These are phyloP conservation scores for Hoplostethus atlanticus DNA, from an alignment of 2,797 vertebrate species.

Conservation along the genomic window DNA sequence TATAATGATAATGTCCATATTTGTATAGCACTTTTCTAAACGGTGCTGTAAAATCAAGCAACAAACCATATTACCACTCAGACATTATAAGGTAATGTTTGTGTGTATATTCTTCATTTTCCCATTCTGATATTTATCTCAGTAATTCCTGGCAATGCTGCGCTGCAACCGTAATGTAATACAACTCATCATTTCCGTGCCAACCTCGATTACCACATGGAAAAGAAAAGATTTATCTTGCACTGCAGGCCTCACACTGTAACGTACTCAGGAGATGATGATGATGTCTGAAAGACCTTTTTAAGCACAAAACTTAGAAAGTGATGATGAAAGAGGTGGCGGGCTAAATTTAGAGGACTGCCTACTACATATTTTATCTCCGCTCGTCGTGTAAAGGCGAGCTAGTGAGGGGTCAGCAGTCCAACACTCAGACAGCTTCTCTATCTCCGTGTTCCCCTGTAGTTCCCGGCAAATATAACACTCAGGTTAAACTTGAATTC, in stretches of 20 bases:
- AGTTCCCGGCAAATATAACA: slow-evolving; percentile 29
- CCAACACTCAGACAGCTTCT: slow-evolving; percentile 46
- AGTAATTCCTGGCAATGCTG: neutral
- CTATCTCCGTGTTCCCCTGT: slow-evolving; percentile 20
- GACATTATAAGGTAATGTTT: neutral
- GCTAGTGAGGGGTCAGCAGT: slow-evolving; percentile 72
- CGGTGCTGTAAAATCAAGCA: no score
- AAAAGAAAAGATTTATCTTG: slow-evolving; percentile 3
- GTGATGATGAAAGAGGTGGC: slow-evolving; percentile 77
- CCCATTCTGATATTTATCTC: neutral
- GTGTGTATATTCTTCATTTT: neutral
- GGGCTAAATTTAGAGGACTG: slow-evolving; percentile 75
- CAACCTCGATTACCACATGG: neutral
- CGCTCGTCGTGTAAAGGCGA: slow-evolving; percentile 63
- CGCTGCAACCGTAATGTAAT: neutral
- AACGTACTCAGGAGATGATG: slow-evolving; percentile 43
- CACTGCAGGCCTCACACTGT: slow-evolving; percentile 13
- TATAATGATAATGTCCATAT: no score
- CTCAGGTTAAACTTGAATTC: slow-evolving; percentile 13
- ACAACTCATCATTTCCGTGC: slow-evolving; percentile 17
- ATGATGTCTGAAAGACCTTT: slow-evolving; percentile 54
- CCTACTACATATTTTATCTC: slow-evolving; percentile 82
- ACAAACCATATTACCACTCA: neutral
- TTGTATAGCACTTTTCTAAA: no score
- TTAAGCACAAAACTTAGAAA: slow-evolving; percentile 71